phyloP scores from a whole-genome alignment of 2,113 vertebrate species.

The Pterocles burchelli region DNA sequence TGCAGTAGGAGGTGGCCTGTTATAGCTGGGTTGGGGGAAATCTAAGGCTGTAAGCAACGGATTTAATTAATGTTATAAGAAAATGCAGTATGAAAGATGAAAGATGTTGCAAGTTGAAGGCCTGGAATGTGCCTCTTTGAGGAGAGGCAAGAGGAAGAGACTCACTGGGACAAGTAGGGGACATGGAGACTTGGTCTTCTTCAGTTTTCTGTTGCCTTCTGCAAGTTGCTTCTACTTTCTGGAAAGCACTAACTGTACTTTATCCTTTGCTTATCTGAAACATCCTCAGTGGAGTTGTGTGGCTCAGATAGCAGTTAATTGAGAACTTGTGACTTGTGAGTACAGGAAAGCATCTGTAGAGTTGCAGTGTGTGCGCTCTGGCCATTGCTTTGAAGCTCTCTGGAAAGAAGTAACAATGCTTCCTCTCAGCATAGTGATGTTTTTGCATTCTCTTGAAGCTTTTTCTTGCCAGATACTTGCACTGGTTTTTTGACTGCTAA shows the following conservation, averaged over 20 bases:
- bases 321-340: background rate
- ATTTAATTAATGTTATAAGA: background rate
- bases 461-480: background rate
- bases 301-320: background rate
- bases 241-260: background rate
- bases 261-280: conserved; percentile 20
- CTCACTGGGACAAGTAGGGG: background rate
- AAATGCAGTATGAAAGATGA: background rate
- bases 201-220: background rate
- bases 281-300: background rate
- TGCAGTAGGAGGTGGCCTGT: background rate
- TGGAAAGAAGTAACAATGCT: background rate
- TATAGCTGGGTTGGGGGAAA: background rate
- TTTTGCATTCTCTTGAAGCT: background rate
- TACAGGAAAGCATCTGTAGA: background rate
- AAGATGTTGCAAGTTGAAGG: background rate
- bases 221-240: background rate
- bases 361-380: background rate
- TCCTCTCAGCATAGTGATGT: background rate
- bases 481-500: background rate
- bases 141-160: background rate
- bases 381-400: background rate
- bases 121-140: background rate
- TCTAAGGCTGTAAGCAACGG: background rate
- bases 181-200: background rate